Percentiles rank a stretch among this genome's conserved stretches.
Conservation (phyloP, 2,888 invertebrate genomes). For the Zonitis immaculata region DNA sequence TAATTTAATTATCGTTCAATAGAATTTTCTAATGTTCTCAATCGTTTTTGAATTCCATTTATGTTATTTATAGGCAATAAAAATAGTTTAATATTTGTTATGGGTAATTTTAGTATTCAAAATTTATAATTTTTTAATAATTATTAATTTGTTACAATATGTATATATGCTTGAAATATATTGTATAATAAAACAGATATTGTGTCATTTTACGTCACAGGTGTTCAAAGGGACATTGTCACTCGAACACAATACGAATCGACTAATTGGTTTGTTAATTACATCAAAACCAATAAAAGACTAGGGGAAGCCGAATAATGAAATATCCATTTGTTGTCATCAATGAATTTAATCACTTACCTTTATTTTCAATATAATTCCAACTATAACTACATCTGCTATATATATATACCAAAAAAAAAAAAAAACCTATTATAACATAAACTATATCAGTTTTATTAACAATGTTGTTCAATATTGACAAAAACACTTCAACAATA, state of each 20-base stretch:
- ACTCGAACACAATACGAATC: slow-evolving; percentile 24
- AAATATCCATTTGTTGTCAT: slow-evolving; percentile 24
- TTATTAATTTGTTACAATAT: not conserved
- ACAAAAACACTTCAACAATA: slow-evolving; percentile 9
- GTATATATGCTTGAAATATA: too few species aligned
- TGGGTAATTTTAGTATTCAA: too few species aligned
- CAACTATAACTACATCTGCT: not conserved
- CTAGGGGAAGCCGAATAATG: slow-evolving; percentile 21
- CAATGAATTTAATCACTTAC: not conserved
- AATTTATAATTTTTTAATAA: not conserved
- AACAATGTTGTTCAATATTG: slow-evolving; percentile 13
- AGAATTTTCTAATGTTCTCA: slow-evolving; percentile 5
- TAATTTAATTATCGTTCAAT: slow-evolving; percentile 17
- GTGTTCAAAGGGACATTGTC: slow-evolving; percentile 23
- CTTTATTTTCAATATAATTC: not conserved
- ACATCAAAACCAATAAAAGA: slow-evolving; percentile 27
- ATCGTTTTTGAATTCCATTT: slow-evolving; percentile 14
- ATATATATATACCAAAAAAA: not conserved
- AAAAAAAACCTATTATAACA: not conserved
- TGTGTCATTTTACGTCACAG: slow-evolving; percentile 19
- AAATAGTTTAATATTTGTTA: slow-evolving; percentile 3
- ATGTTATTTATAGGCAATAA: slow-evolving; percentile 17
- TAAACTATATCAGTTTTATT: slow-evolving; percentile 14
- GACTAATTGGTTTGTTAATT: slow-evolving; percentile 29
- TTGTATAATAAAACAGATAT: not conserved